Conservation (phyloP, 1,140 invertebrate genomes). For the Triops longicaudatus region DNA sequence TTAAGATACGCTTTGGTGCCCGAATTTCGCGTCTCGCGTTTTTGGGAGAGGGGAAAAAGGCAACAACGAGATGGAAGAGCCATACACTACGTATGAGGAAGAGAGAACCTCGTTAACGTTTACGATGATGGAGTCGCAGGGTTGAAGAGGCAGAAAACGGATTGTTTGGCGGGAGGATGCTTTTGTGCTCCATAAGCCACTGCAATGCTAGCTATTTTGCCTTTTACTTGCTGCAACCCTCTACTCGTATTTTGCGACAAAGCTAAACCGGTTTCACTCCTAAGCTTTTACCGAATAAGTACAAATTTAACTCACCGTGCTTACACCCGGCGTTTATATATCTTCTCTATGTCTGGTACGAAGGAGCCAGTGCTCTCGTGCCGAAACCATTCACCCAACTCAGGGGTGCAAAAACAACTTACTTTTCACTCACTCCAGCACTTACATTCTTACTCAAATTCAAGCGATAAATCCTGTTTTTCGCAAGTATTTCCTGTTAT, state of each 20-base stretch:
- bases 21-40: not conserved
- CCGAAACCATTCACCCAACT: not conserved
- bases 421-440: not conserved
- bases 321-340: not conserved
- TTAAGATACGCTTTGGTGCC: not conserved
- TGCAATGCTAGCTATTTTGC: not conserved
- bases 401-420: not conserved
- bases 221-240: not conserved
- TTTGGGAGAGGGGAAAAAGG: not conserved
- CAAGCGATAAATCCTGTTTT: too few relatives aligned
- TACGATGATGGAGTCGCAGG: constrained; percentile 14
- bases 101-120: constrained; percentile 14
- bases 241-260: not conserved
- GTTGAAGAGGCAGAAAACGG: constrained; percentile 11
- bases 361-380: not conserved
- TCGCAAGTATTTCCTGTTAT: too few relatives aligned
- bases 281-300: not conserved
- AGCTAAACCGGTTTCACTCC: not conserved
- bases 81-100: constrained; percentile 3
- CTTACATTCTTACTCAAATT: not conserved
- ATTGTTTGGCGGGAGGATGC: not conserved
- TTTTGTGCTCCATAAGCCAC: not conserved
- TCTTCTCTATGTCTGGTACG: not conserved
- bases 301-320: not conserved
- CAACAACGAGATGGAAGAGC: not conserved